Percentiles rank a stretch among this genome's conserved stretches.
phyloP scores from a whole-genome alignment of 2,888 invertebrate species.

The Nesidiocoris tenuis region DNA sequence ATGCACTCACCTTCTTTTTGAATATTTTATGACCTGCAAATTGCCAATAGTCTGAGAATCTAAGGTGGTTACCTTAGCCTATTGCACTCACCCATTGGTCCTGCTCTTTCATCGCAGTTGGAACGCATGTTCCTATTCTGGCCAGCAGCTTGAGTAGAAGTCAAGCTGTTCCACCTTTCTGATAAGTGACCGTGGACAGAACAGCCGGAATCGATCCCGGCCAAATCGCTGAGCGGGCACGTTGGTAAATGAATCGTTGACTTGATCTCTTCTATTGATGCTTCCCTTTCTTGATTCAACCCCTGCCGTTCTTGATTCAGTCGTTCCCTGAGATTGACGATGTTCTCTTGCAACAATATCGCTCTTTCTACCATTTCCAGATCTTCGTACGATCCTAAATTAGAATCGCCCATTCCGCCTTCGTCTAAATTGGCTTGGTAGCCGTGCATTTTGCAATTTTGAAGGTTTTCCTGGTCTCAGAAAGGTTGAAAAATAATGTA shows the following conservation, averaged over 20 bases:
- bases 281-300: neutral
- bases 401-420: neutral
- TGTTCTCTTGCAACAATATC: neutral
- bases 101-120: neutral
- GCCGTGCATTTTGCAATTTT: neutral
- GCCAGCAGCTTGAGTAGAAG: neutral
- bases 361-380: neutral
- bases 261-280: neutral
- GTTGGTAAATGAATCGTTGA: conserved; percentile 14
- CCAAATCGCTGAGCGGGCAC: conserved; percentile 33
- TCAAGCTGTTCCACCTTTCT: conserved; percentile 20
- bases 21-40: too few species aligned
- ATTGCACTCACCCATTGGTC: conserved; percentile 8
- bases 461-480: neutral
- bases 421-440: neutral
- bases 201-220: conserved; percentile 26
- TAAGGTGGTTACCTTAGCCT: too few species aligned
- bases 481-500: neutral
- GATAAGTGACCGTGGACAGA: conserved; percentile 27
- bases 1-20: too few species aligned
- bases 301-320: neutral
- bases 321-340: neutral
- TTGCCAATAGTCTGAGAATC: too few species aligned
- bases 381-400: neutral
- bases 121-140: neutral